These are phyloP conservation scores for Quadroppia sp. DNA, from an alignment of 2,888 invertebrate genomes.

Conservation along the genomic window DNA sequence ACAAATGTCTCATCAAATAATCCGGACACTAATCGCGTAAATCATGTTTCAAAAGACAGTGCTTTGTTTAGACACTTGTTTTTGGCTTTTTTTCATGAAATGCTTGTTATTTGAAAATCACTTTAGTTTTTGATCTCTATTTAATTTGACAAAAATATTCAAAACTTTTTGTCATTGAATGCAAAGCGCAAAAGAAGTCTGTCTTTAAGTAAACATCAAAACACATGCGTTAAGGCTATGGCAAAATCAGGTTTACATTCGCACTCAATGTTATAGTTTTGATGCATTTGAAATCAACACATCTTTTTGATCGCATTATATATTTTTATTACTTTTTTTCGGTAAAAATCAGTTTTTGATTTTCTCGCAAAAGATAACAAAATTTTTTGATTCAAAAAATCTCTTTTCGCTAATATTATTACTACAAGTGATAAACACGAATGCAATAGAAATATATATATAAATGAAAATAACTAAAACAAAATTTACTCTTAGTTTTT, in stretches of 20 bases:
- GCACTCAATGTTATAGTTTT: too few relatives aligned
- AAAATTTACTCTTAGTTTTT: slow-evolving; percentile 15
- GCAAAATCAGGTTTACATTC: slow-evolving; percentile 1
- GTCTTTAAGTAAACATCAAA: neutral
- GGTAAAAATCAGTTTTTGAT: too few relatives aligned
- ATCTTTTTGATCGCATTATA: slow-evolving; percentile 21
- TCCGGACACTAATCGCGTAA: neutral
- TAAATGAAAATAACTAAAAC: neutral
- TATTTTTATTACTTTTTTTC: neutral
- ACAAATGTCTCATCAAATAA: neutral
- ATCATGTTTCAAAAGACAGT: neutral
- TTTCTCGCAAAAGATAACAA: slow-evolving; percentile 6
- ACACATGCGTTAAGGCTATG: slow-evolving; percentile 18
- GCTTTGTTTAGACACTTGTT: too few relatives aligned
- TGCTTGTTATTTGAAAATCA: too few relatives aligned
- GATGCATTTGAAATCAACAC: slow-evolving; percentile 24
- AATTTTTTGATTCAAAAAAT: slow-evolving; percentile 24
- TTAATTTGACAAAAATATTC: slow-evolving; percentile 25
- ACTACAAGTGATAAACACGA: slow-evolving; percentile 34
- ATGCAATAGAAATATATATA: neutral
- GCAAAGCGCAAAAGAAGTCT: neutral
- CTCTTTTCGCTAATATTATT: neutral
- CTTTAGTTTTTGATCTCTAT: slow-evolving; percentile 9
- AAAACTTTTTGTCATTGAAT: neutral
- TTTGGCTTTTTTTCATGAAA: too few relatives aligned